A percentile compares a stretch with the other conserved stretches of the same genome.
Evolutionary conservation across 2,113 vertebrate species (phyloP).

Genomic region (Erpornis zantholeuca): DNA sequence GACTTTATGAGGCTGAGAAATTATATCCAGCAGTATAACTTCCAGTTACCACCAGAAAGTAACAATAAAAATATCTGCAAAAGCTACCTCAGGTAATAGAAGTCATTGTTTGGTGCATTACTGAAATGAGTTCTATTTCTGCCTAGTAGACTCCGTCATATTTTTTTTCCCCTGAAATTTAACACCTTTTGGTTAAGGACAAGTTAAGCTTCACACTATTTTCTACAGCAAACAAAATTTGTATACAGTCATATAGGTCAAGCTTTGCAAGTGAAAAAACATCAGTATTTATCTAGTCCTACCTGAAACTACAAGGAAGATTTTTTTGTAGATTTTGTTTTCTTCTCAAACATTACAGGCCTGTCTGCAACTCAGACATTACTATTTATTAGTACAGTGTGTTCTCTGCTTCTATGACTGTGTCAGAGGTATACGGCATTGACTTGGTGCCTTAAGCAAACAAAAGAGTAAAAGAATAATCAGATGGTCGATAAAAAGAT

Average conservation of each 20-base stretch:
- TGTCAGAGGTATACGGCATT: neutral
- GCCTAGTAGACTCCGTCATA: neutral
- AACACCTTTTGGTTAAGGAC: neutral
- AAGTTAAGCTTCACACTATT: neutral
- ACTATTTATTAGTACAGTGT: constrained; percentile 11
- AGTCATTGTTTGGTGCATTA: neutral
- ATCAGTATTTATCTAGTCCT: neutral
- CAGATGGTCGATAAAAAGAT: constrained; percentile 18
- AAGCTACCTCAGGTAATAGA: neutral
- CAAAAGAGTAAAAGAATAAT: constrained; percentile 54
- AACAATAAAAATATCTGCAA: neutral
- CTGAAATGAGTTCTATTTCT: neutral
- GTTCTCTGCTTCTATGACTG: neutral
- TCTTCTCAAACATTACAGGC: neutral
- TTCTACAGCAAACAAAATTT: neutral
- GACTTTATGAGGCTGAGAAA: neutral
- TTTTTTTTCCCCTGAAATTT: neutral
- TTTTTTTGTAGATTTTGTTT: neutral
- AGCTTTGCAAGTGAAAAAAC: neutral
- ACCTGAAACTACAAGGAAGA: neutral
- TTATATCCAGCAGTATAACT: neutral
- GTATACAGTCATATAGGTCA: neutral
- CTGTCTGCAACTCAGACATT: neutral
- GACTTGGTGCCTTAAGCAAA: constrained; percentile 36
- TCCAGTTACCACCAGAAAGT: neutral